These are phyloP conservation scores for Sebastes glaucus DNA, from an alignment of 2,797 vertebrate species.

Conservation along the genomic window DNA sequence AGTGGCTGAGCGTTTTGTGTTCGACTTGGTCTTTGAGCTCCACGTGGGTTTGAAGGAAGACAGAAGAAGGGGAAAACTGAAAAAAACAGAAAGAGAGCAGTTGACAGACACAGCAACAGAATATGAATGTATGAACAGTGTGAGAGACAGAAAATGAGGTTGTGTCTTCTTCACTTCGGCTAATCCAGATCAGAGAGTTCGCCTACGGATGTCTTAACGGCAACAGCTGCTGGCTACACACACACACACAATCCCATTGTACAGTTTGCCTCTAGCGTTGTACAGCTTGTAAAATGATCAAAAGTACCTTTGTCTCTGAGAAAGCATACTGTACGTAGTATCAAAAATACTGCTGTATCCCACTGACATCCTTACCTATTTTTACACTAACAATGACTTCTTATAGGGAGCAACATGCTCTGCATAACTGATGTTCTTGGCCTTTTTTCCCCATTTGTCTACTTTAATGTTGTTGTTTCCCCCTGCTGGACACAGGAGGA, in stretches of 20 bases:
- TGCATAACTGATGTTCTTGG: neutral
- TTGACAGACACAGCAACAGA: neutral
- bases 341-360: neutral
- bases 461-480: neutral
- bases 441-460: neutral
- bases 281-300: constrained; percentile 6
- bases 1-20: constrained; percentile 41
- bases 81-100: neutral
- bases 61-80: neutral
- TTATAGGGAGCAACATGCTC: neutral
- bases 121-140: neutral
- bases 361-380: neutral
- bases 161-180: constrained; percentile 28
- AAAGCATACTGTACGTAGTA: neutral
- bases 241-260: neutral
- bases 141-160: neutral
- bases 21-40: constrained; percentile 30
- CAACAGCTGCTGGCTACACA: constrained; percentile 48
- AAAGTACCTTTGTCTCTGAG: neutral
- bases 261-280: constrained; percentile 2
- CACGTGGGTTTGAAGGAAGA: neutral
- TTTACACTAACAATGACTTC: neutral
- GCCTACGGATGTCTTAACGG: constrained; percentile 22
- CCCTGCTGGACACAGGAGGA: neutral
- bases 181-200: constrained; percentile 46